Conservation (phyloP, 1,140 invertebrate genomes). For the Dermatophagoides farinae region DNA sequence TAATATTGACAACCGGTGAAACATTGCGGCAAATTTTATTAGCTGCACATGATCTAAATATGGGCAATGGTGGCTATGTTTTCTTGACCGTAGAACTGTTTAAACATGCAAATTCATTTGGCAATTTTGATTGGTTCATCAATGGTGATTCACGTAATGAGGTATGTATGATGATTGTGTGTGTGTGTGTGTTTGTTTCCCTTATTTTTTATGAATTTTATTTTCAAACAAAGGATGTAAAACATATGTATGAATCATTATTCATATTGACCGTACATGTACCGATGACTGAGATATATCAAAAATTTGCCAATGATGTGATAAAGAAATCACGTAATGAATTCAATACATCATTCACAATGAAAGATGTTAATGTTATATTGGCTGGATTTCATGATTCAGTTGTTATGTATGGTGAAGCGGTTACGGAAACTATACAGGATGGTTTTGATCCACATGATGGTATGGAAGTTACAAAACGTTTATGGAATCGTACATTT, state of each 20-base stretch:
- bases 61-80: slow-evolving; percentile 18
- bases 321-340: slow-evolving; percentile 7
- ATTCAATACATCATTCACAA: slow-evolving; percentile 7
- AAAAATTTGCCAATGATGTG: slow-evolving; percentile 15
- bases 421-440: slow-evolving; percentile 37
- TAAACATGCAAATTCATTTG: background rate
- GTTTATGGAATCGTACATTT: slow-evolving; percentile 9
- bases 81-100: slow-evolving; percentile 14
- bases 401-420: slow-evolving; percentile 74
- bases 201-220: background rate
- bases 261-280: slow-evolving; percentile 19
- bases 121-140: slow-evolving; percentile 9
- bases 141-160: slow-evolving; percentile 9
- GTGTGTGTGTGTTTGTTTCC: background rate
- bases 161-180: background rate
- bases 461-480: background rate
- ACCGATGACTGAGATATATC: slow-evolving; percentile 13
- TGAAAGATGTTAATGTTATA: slow-evolving; percentile 34
- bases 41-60: slow-evolving; percentile 14
- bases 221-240: slow-evolving; percentile 4
- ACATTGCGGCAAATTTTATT: slow-evolving; percentile 16
- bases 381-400: slow-evolving; percentile 86
- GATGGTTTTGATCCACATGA: background rate
- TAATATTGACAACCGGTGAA: slow-evolving; percentile 3
- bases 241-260: slow-evolving; percentile 20